Evolutionary conservation across 2,888 invertebrate genomes (phyloP).

Genomic region (Palloptera scutellata): DNA sequence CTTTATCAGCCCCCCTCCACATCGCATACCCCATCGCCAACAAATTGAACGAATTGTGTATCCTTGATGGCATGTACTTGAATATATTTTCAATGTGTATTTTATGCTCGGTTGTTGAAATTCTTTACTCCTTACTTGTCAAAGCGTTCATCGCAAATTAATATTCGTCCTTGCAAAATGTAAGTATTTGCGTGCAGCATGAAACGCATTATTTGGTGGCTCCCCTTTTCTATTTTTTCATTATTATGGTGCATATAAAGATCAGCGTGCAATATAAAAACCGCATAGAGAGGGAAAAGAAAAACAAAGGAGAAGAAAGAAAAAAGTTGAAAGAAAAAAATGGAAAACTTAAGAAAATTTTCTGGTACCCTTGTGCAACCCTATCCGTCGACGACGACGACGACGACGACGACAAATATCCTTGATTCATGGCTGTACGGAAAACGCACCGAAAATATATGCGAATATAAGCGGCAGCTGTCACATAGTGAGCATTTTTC

Average conservation of each 20-base stretch:
- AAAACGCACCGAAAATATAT: conserved; percentile 13
- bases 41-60: neutral
- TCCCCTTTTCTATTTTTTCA: neutral
- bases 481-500: neutral
- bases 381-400: neutral
- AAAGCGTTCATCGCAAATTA: conserved; percentile 16
- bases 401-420: neutral
- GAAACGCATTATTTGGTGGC: conserved; percentile 19
- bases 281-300: neutral
- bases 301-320: neutral
- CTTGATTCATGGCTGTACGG: neutral
- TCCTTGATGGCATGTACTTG: conserved; percentile 11
- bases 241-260: too few relatives aligned
- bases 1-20: too few relatives aligned
- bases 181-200: conserved; percentile 8
- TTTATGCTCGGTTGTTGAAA: too few relatives aligned
- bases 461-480: conserved; percentile 34
- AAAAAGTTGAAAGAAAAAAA: neutral
- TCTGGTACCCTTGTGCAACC: neutral
- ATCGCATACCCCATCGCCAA: too few relatives aligned
- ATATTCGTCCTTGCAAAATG: conserved; percentile 27
- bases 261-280: too few relatives aligned
- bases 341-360: neutral
- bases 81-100: too few relatives aligned
- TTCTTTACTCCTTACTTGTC: neutral